Evolutionary conservation across 2,888 invertebrate genomes (phyloP).

Genomic region (Nomada ferruginata): DNA sequence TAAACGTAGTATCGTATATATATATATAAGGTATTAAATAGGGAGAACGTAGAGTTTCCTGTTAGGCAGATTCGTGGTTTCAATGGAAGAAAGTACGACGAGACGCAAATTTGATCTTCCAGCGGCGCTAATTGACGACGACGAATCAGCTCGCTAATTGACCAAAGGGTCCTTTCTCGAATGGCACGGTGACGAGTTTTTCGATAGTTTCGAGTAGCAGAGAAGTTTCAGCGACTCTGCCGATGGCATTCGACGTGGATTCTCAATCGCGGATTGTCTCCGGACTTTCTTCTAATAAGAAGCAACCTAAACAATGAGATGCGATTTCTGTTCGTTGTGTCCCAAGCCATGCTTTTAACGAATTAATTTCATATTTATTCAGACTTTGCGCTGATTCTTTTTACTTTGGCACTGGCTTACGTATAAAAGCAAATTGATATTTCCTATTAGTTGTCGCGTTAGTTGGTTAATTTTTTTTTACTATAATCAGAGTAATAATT

Average conservation of each 20-base stretch:
- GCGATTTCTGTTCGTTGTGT: background rate
- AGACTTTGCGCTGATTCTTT: too few relatives aligned
- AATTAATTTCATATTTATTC: too few relatives aligned
- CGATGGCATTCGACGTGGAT: background rate
- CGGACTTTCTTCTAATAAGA: constrained; percentile 23
- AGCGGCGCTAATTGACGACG: constrained; percentile 44
- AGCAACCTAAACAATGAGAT: constrained; percentile 1
- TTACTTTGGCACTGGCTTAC: too few relatives aligned
- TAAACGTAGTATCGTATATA: too few relatives aligned
- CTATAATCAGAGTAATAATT: too few relatives aligned
- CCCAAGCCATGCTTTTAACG: too few relatives aligned
- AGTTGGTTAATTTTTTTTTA: too few relatives aligned
- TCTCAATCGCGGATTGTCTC: constrained; percentile 31
- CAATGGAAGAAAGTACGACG: background rate
- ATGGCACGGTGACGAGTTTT: constrained; percentile 54
- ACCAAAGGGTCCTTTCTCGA: constrained; percentile 55
- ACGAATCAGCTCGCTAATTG: constrained; percentile 57
- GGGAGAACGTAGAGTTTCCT: background rate
- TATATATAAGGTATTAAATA: too few relatives aligned
- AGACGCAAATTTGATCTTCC: constrained; percentile 6
- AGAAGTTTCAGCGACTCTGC: constrained; percentile 46
- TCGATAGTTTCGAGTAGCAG: constrained; percentile 63
- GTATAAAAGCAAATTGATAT: too few relatives aligned
- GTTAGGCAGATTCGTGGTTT: background rate
- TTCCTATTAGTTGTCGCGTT: too few relatives aligned